Conservation (phyloP, 1,140 invertebrate genomes). For the Gonatopus flavifemur region DNA sequence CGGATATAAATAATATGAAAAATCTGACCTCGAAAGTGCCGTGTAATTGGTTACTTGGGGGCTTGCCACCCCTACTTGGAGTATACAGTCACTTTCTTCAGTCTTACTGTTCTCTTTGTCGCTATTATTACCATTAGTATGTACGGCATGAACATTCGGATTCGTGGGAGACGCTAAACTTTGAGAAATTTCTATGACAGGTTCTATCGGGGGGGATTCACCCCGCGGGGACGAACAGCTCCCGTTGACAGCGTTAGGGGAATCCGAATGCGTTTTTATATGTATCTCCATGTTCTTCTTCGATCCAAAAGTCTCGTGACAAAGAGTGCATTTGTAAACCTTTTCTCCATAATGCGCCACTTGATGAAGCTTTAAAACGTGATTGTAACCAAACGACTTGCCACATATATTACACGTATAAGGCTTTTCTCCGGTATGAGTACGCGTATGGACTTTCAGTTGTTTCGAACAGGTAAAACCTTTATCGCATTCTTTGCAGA, state of each 20-base stretch:
- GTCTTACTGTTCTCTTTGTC: slow-evolving; percentile 51
- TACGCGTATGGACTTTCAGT: slow-evolving; percentile 83
- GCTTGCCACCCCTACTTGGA: too few relatives aligned
- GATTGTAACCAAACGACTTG: slow-evolving; percentile 86
- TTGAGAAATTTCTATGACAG: slow-evolving; percentile 45
- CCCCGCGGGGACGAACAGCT: neutral
- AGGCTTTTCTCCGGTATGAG: slow-evolving; percentile 81
- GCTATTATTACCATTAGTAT: slow-evolving; percentile 19
- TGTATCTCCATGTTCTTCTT: slow-evolving; percentile 88
- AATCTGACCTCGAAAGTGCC: slow-evolving; percentile 25
- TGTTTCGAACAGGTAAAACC: slow-evolving; percentile 90
- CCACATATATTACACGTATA: slow-evolving; percentile 77
- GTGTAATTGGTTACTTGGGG: slow-evolving; percentile 9
- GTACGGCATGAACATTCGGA: neutral
- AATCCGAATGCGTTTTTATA: slow-evolving; percentile 84
- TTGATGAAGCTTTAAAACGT: slow-evolving; percentile 84
- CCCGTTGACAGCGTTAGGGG: slow-evolving; percentile 9
- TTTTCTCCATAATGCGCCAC: slow-evolving; percentile 91
- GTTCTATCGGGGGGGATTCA: slow-evolving; percentile 47
- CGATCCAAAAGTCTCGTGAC: slow-evolving; percentile 84
- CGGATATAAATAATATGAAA: slow-evolving; percentile 44
- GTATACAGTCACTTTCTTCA: too few relatives aligned
- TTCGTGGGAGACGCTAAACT: neutral
- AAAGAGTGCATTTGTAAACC: slow-evolving; percentile 89
- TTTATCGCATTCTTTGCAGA: slow-evolving; percentile 83